Evolutionary conservation across 2,113 vertebrate genomes (phyloP).

Genomic region (Tyrannus savana): DNA sequence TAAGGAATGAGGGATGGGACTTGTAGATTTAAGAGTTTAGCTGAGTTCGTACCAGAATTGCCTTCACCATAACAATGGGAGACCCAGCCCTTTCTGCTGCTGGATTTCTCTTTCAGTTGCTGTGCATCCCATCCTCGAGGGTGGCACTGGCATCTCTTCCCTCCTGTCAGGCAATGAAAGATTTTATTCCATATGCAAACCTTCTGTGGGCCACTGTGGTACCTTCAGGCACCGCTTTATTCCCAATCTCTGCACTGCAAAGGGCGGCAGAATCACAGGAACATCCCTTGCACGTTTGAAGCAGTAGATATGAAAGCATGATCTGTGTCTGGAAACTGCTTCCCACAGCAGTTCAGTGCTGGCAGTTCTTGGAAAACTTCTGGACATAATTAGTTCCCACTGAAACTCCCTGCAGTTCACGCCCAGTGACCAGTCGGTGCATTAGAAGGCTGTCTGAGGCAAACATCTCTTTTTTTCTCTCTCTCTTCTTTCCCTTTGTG

Average conservation of each 20-base stretch:
- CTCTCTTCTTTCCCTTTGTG: neutral
- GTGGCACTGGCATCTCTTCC: neutral
- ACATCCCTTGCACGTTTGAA: fast-evolving
- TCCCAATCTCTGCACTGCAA: neutral
- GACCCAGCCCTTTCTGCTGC: neutral
- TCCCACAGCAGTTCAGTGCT: neutral
- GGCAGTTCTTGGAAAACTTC: conserved; percentile 27
- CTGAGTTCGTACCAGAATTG: neutral
- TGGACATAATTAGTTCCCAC: neutral
- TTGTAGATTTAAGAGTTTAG: neutral
- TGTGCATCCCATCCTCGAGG: neutral
- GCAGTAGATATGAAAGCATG: neutral
- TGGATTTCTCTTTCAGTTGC: neutral
- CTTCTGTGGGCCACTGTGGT: neutral
- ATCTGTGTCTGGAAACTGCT: neutral
- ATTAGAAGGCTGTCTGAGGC: neutral
- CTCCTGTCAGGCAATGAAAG: neutral
- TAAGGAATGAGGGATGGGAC: neutral
- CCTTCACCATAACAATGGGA: neutral
- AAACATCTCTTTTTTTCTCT: neutral
- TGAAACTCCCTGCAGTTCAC: neutral
- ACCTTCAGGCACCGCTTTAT: neutral
- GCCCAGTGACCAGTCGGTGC: neutral
- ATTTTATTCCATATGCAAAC: neutral
- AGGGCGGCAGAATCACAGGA: neutral